Evolutionary conservation across 64 coral and sea anemone genomes (phyloP).

Genomic region (Anthopleura sola): DNA sequence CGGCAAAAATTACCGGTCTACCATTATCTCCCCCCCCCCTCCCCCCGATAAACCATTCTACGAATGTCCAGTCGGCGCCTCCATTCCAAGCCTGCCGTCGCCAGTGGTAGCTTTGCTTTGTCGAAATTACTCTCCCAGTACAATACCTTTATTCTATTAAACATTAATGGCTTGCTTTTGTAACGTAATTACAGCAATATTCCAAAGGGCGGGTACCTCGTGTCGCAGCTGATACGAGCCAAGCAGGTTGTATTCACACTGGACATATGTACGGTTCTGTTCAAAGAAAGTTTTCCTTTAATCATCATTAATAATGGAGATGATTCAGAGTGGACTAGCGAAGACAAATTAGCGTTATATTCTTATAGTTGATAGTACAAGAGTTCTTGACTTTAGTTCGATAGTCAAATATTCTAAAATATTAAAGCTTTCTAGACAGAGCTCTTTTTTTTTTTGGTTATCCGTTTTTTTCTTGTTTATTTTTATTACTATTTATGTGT

Average conservation of each 20-base stretch:
- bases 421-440: no score
- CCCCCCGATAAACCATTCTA: no score
- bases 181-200: not conserved
- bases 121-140: not conserved
- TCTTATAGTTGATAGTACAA: no score
- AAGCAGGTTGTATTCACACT: conserved; percentile 37
- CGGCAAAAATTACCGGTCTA: no score
- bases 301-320: not conserved
- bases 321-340: not conserved
- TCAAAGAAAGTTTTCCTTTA: not conserved
- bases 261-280: conserved; percentile 60
- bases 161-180: not conserved
- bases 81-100: not conserved
- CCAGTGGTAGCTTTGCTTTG: not conserved
- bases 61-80: not conserved
- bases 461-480: no score
- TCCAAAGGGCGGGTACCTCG: conserved; percentile 29
- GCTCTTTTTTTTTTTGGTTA: no score
- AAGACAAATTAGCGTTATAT: not conserved
- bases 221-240: conserved; percentile 50
- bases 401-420: no score
- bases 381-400: no score
- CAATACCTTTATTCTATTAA: not conserved
- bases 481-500: no score
- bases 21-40: no score